phyloP scores from a whole-genome alignment of 1,140 invertebrate genomes.

The Kradibia gibbosae region DNA sequence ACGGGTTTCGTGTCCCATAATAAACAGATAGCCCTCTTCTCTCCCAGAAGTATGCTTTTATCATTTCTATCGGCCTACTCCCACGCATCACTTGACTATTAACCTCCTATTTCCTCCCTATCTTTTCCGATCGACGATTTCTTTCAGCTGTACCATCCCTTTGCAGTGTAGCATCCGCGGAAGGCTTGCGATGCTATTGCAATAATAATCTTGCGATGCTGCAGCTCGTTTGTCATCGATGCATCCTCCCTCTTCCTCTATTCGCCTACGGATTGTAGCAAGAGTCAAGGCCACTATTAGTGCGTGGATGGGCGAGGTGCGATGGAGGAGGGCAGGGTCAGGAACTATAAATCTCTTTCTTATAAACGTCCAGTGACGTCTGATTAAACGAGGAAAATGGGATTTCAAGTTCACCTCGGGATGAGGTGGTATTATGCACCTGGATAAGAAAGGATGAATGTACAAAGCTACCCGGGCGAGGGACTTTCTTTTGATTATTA shows the following conservation, averaged over 20 bases:
- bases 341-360: slow-evolving; percentile 45
- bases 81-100: no score
- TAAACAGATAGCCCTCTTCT: neutral
- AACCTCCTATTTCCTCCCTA: slow-evolving; percentile 1
- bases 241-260: neutral
- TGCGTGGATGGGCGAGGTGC: neutral
- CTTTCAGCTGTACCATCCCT: neutral
- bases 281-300: neutral
- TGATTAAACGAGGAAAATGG: slow-evolving; percentile 3
- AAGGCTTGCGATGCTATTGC: neutral
- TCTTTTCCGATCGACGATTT: slow-evolving; percentile 9
- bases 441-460: slow-evolving; percentile 35
- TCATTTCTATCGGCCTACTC: slow-evolving; percentile 36
- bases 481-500: slow-evolving; percentile 32
- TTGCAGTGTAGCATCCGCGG: neutral
- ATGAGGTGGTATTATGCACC: neutral
- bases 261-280: neutral
- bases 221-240: slow-evolving; percentile 2
- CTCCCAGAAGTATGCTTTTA: slow-evolving; percentile 15
- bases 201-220: neutral
- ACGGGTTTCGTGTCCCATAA: neutral
- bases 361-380: neutral
- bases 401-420: slow-evolving; percentile 30
- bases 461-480: neutral
- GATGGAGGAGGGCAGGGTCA: neutral